A percentile compares a stretch with the other conserved stretches of the same genome.
Conservation (phyloP, 2,888 invertebrate genomes). For the Brenthis ino region DNA sequence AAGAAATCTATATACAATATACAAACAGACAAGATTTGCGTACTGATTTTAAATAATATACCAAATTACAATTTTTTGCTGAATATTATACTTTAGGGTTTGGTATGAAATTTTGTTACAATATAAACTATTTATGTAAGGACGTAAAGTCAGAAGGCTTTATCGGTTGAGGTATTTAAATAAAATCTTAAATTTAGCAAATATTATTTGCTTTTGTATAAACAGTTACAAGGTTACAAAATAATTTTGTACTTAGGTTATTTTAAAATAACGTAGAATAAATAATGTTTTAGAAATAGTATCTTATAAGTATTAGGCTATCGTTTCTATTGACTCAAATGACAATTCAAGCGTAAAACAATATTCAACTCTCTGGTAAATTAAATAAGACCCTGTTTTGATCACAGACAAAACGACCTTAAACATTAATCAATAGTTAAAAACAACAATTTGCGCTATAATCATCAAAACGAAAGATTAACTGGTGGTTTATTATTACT, state of each 20-base stretch:
- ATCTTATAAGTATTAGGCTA: neutral
- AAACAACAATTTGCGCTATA: neutral
- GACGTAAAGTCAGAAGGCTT: conserved; percentile 5
- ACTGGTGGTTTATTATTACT: too few species aligned
- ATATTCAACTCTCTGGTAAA: conserved; percentile 20
- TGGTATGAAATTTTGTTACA: conserved; percentile 1
- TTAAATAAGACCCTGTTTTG: conserved; percentile 36
- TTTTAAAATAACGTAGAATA: too few species aligned
- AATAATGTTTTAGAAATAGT: neutral
- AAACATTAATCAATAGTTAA: conserved; percentile 5
- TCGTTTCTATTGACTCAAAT: neutral
- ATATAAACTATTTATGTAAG: neutral
- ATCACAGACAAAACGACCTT: conserved; percentile 36
- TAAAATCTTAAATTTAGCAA: neutral
- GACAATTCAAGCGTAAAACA: conserved; percentile 13
- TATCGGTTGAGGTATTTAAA: conserved; percentile 7
- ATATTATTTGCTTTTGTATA: too few species aligned
- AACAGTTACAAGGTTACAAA: too few species aligned
- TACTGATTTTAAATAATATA: too few species aligned
- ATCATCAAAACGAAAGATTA: neutral
- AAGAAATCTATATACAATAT: conserved; percentile 7
- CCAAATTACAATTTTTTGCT: too few species aligned
- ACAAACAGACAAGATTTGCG: neutral
- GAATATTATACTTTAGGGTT: neutral
- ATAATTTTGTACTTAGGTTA: too few species aligned